Conservation (phyloP, 2,113 vertebrate species). For the Mola mola region DNA sequence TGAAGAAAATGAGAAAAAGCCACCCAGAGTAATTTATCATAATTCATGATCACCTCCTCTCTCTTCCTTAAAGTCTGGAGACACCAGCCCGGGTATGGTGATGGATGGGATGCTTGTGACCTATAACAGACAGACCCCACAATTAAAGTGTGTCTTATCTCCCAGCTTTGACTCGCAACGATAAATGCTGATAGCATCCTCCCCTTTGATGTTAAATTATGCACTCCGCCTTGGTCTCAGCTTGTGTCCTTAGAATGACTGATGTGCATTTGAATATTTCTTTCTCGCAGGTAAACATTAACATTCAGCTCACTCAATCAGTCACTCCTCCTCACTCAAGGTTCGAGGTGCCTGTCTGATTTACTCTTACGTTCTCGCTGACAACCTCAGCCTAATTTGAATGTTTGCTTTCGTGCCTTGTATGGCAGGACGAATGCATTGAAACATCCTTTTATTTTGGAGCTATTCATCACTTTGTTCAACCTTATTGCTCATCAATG, state of each 20-base stretch:
- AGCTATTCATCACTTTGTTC: constrained; percentile 18
- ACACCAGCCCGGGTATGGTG: constrained; percentile 49
- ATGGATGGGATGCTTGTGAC: constrained; percentile 73
- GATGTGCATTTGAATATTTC: constrained; percentile 66
- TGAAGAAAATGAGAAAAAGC: constrained; percentile 52
- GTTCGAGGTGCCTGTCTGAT: constrained; percentile 37
- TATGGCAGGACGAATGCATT: constrained; percentile 16
- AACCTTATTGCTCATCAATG: neutral
- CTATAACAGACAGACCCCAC: constrained; percentile 66
- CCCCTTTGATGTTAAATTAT: constrained; percentile 66
- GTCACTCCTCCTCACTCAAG: constrained; percentile 22
- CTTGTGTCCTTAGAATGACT: constrained; percentile 63
- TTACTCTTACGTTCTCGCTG: constrained; percentile 10
- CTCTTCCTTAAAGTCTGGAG: constrained; percentile 48
- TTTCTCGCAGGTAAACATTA: constrained; percentile 61
- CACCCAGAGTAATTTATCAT: constrained; percentile 51
- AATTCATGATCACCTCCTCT: constrained; percentile 55
- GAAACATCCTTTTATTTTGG: constrained; percentile 27
- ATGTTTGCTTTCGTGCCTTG: constrained; percentile 28
- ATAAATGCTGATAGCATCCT: constrained; percentile 67
- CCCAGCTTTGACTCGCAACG: constrained; percentile 58
- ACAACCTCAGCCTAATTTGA: constrained; percentile 35
- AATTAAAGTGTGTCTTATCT: constrained; percentile 68
- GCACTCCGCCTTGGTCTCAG: constrained; percentile 51
- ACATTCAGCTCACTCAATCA: constrained; percentile 51